Evolutionary conservation across 2,888 invertebrate genomes (phyloP), one percentile per base, ranked within the genome.

Genomic region (Andrena haemorrhoa): DNA sequence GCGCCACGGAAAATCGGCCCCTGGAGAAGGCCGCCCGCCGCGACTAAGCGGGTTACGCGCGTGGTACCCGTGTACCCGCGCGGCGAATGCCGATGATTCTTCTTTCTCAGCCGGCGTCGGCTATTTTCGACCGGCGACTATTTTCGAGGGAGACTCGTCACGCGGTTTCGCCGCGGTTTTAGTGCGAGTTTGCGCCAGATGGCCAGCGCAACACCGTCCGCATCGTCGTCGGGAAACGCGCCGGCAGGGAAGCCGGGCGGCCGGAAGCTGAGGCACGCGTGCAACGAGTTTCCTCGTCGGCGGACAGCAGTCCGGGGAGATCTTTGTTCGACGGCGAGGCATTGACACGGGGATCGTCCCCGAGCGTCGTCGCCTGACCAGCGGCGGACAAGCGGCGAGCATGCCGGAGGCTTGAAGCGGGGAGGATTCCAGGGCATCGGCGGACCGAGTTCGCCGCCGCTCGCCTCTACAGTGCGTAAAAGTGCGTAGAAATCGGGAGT

Each of bases 121-220:
- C 92, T 93, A 93, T 93, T 93, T 93, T 92, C 82, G 92, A 92
- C 91, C 89, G 89, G 78, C 86, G 91, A 92, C 93, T 92, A 92
- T 92, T 92, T 92, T 91, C 92, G 92, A 90, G 89, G 89, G 91
- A 89, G 88, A 89, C 89, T 89, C 90, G 91, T 92, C 91, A 92
- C 89, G 90, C 91, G 88, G 91, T 92, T 92, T 92, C 88, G 89
- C 89, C 88, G 88, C 87, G 89, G 86, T 92, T 91, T 92, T 92
- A 92, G 93, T 92, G 87, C 90, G 88, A 90, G 90, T 90, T 89
- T 86, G 89, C 88, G 91, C 90, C 92, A 91, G 91, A 92, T 91
- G 91, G 92, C 90, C 88, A 86, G 89, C 90, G 90, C 88, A 89
- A 88, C 90, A 84, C 85, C 89, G 82, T 87, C 85, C 82, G 80